phyloP scores from a whole-genome alignment of 2,113 vertebrate species.

The Ophiodon elongatus region DNA sequence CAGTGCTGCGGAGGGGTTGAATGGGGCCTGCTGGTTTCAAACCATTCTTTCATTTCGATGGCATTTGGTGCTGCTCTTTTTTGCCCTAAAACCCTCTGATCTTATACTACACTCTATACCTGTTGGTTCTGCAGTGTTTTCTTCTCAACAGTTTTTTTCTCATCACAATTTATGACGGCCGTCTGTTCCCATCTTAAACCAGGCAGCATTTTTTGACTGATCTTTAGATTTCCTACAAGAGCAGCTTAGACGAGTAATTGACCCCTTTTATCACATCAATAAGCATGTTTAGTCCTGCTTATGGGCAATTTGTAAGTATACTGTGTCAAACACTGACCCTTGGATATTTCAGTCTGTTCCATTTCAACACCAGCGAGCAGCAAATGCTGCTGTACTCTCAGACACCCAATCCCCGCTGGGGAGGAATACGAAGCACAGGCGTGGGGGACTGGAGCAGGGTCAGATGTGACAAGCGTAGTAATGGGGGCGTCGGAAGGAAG shows the following conservation, averaged over 20 bases:
- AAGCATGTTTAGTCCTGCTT: constrained; percentile 2
- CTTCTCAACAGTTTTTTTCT: not conserved
- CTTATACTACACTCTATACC: not conserved
- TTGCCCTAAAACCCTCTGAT: constrained; percentile 9
- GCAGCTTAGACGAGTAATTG: constrained; percentile 23
- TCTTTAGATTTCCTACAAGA: constrained; percentile 7
- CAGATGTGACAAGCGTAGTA: constrained; percentile 75
- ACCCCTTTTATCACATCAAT: constrained; percentile 18
- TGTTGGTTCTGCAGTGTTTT: not conserved
- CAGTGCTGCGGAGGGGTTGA: constrained; percentile 21
- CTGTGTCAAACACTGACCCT: constrained; percentile 45
- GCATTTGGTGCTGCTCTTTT: constrained; percentile 13
- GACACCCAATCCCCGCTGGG: constrained; percentile 38
- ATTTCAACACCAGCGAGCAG: constrained; percentile 14
- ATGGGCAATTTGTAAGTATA: constrained; percentile 11
- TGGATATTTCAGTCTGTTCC: constrained; percentile 39
- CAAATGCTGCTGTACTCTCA: constrained; percentile 21
- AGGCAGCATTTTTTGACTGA: not conserved
- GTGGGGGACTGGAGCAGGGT: constrained; percentile 47
- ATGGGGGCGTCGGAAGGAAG: constrained; percentile 56
- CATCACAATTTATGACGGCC: not conserved
- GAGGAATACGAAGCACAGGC: constrained; percentile 15
- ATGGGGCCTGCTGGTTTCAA: constrained; percentile 25
- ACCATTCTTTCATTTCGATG: constrained; percentile 30
- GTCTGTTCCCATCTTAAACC: constrained; percentile 26